phyloP scores from a whole-genome alignment of 2,113 vertebrate species.

The Mola mola region DNA sequence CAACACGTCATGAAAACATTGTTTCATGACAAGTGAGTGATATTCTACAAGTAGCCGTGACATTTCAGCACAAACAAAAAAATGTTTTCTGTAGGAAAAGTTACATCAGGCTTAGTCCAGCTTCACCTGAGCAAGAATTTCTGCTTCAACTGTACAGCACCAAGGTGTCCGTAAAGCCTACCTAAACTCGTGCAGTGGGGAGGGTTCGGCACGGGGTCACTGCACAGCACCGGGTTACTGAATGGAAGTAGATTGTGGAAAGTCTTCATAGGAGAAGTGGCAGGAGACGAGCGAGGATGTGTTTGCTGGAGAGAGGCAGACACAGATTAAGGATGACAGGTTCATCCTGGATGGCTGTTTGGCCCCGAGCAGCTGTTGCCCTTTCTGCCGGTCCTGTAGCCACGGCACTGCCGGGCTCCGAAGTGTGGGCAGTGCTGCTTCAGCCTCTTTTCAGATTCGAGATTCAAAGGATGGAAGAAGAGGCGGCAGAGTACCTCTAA shows the following conservation, averaged over 20 bases:
- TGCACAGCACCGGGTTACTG: too few species aligned
- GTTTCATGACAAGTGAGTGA: too few species aligned
- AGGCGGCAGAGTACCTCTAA: not conserved
- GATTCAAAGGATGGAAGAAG: slow-evolving; percentile 3
- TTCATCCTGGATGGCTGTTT: slow-evolving; percentile 53
- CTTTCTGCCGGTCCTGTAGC: slow-evolving; percentile 36
- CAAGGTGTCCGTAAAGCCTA: too few species aligned
- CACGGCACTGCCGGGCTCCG: slow-evolving; percentile 19
- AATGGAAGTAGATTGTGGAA: slow-evolving; percentile 2
- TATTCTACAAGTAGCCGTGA: too few species aligned
- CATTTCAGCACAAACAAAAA: too few species aligned
- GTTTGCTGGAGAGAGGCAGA: slow-evolving; percentile 15
- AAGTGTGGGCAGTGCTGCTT: slow-evolving; percentile 2
- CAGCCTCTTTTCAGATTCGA: slow-evolving; percentile 1
- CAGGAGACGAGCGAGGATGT: slow-evolving; percentile 8
- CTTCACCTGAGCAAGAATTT: too few species aligned
- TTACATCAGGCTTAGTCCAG: too few species aligned
- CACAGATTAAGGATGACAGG: slow-evolving; percentile 60
- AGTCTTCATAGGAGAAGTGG: slow-evolving; percentile 4
- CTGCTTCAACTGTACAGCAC: too few species aligned
- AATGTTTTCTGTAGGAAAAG: too few species aligned
- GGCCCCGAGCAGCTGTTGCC: slow-evolving; percentile 54
- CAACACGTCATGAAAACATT: too few species aligned
- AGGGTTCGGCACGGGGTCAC: slow-evolving; percentile 31
- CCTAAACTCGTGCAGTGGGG: slow-evolving; percentile 3